A percentile compares a stretch with the other conserved stretches of the same genome.
phyloP scores from a whole-genome alignment of 2,888 invertebrate genomes.

The Cancer borealis region DNA sequence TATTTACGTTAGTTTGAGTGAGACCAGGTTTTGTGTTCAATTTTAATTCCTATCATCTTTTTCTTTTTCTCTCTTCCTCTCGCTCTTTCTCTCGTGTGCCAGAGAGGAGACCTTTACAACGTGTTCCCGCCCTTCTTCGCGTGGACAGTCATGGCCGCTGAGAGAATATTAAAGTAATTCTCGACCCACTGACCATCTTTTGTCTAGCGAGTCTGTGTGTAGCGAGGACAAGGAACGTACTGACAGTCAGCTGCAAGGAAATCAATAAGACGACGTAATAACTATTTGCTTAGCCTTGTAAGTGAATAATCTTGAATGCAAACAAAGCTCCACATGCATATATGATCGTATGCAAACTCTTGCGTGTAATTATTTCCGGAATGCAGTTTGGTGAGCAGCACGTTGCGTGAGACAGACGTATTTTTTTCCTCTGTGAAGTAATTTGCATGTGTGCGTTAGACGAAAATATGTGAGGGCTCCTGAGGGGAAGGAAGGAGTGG shows the following conservation, averaged over 20 bases:
- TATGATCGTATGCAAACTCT: conserved; percentile 15
- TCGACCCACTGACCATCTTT: conserved; percentile 28
- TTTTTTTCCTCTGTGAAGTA: neutral
- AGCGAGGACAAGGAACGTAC: neutral
- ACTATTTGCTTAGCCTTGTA: conserved; percentile 25
- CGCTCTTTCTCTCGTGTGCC: neutral
- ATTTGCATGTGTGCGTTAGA: neutral
- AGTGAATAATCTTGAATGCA: neutral
- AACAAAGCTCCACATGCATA: conserved; percentile 30
- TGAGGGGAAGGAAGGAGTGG: neutral
- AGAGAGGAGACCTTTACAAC: neutral
- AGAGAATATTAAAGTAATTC: conserved; percentile 24
- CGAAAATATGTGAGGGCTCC: neutral
- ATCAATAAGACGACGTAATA: conserved; percentile 4
- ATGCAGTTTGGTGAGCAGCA: neutral
- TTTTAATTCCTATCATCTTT: neutral
- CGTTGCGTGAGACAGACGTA: neutral
- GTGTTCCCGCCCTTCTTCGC: neutral
- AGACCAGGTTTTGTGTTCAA: neutral
- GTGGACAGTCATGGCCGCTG: conserved; percentile 4
- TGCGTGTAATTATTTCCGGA: conserved; percentile 12
- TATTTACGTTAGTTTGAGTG: neutral
- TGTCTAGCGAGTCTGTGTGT: neutral
- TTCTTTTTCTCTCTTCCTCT: conserved; percentile 10
- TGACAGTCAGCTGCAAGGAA: neutral